Percentiles rank a stretch among this genome's conserved stretches.
Evolutionary conservation across 2,113 vertebrate genomes (phyloP).

Genomic region (Pagrus major): DNA sequence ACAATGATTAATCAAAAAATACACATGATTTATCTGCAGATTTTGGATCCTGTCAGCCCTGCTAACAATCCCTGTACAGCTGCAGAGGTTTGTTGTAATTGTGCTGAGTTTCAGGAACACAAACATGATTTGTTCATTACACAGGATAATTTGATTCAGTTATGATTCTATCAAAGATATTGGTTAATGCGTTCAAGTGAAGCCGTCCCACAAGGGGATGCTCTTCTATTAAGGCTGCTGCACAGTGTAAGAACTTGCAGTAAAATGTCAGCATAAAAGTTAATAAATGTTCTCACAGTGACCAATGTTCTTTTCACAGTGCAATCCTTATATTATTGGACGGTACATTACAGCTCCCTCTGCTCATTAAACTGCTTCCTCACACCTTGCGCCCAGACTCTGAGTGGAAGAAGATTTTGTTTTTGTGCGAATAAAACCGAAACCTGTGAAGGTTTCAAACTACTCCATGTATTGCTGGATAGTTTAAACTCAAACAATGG

Average conservation of each 20-base stretch:
- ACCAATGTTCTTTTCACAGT: constrained; percentile 9
- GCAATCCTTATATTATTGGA: neutral
- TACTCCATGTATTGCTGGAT: neutral
- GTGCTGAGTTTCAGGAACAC: neutral
- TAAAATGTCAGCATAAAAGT: neutral
- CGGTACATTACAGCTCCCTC: neutral
- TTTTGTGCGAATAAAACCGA: neutral
- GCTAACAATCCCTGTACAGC: neutral
- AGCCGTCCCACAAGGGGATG: neutral
- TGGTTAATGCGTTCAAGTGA: neutral
- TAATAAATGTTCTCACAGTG: constrained; percentile 11
- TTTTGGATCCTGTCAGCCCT: no score
- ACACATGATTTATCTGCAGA: no score
- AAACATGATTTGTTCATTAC: neutral
- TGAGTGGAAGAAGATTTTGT: neutral
- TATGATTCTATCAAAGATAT: neutral
- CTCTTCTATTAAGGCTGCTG: neutral
- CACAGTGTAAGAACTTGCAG: neutral
- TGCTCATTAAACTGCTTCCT: constrained; percentile 1
- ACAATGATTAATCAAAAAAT: no score
- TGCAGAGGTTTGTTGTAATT: neutral
- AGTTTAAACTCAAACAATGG: constrained; percentile 7
- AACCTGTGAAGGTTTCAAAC: neutral
- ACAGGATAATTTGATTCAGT: neutral
- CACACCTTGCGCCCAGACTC: neutral